phyloP scores from a whole-genome alignment of 2,797 vertebrate genomes.

The Sebastes matsubarae region DNA sequence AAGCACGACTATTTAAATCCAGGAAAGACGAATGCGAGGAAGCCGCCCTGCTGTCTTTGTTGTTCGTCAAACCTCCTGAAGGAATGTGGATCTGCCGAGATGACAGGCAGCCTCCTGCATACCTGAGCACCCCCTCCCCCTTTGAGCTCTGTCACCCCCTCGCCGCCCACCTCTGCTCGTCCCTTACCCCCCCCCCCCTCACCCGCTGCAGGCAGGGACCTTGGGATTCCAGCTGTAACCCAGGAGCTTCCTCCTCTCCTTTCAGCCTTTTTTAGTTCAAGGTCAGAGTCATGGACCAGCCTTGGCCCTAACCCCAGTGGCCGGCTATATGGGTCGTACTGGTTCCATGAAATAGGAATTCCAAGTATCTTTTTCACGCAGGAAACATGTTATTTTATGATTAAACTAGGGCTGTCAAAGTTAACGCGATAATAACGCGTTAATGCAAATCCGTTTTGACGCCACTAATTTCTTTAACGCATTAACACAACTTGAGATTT shows the following conservation, averaged over 20 bases:
- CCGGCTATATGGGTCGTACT: slow-evolving; percentile 33
- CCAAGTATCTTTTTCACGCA: slow-evolving; percentile 13
- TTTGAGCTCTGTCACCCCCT: slow-evolving; percentile 38
- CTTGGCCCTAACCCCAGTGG: slow-evolving; percentile 52
- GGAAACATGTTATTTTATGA: background rate
- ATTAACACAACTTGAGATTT: too few relatives aligned
- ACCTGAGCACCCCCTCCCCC: slow-evolving; percentile 80
- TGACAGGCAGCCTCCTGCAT: slow-evolving; percentile 78
- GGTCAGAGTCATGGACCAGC: slow-evolving; percentile 72
- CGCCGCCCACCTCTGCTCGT: slow-evolving; percentile 69
- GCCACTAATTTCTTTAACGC: too few relatives aligned
- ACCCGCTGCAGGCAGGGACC: slow-evolving; percentile 74
- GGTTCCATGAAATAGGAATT: slow-evolving; percentile 48
- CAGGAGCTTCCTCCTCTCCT: slow-evolving; percentile 81
- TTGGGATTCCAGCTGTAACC: slow-evolving; percentile 87
- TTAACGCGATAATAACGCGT: too few relatives aligned
- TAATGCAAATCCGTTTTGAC: too few relatives aligned
- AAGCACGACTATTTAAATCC: slow-evolving; percentile 75
- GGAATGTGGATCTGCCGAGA: slow-evolving; percentile 79
- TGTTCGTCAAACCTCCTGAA: slow-evolving; percentile 77
- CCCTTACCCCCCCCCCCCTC: slow-evolving; percentile 56
- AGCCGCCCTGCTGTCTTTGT: slow-evolving; percentile 65
- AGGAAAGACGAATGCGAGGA: slow-evolving; percentile 63
- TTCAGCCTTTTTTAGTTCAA: slow-evolving; percentile 83
- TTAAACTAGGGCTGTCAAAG: too few relatives aligned